Percentiles rank a stretch among this genome's conserved stretches.
Conservation (phyloP, 2,888 invertebrate genomes). For the Leucoma salicis region DNA sequence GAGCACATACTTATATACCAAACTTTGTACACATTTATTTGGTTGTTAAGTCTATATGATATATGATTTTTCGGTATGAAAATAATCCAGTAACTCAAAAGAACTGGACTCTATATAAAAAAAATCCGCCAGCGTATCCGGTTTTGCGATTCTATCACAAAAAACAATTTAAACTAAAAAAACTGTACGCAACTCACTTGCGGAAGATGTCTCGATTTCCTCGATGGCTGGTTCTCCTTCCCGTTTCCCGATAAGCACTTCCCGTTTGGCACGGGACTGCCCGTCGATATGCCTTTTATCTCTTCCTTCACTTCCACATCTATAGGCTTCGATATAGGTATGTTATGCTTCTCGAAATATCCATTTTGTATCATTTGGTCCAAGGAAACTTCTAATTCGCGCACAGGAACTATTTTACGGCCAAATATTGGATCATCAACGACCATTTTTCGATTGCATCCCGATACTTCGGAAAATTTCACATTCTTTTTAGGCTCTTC, state of each 20-base stretch:
- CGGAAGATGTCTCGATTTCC: constrained; percentile 66
- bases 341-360: constrained; percentile 76
- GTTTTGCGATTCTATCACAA: neutral
- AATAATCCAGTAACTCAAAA: no score
- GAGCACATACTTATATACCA: no score
- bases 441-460: constrained; percentile 72
- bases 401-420: constrained; percentile 69
- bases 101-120: neutral
- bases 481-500: constrained; percentile 76
- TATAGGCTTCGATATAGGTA: constrained; percentile 61
- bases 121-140: neutral
- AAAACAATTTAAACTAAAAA: neutral
- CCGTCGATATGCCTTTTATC: constrained; percentile 32
- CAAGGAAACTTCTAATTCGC: constrained; percentile 74
- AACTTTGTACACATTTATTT: no score
- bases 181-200: constrained; percentile 50
- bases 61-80: no score
- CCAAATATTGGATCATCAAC: constrained; percentile 72
- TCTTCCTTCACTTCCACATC: constrained; percentile 47
- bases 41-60: no score
- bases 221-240: constrained; percentile 43
- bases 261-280: constrained; percentile 55
- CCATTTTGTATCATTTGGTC: constrained; percentile 79
- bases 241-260: constrained; percentile 58
- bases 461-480: constrained; percentile 77